Evolutionary conservation across 1,140 invertebrate genomes (phyloP).

Genomic region (Micrasema longulum): DNA sequence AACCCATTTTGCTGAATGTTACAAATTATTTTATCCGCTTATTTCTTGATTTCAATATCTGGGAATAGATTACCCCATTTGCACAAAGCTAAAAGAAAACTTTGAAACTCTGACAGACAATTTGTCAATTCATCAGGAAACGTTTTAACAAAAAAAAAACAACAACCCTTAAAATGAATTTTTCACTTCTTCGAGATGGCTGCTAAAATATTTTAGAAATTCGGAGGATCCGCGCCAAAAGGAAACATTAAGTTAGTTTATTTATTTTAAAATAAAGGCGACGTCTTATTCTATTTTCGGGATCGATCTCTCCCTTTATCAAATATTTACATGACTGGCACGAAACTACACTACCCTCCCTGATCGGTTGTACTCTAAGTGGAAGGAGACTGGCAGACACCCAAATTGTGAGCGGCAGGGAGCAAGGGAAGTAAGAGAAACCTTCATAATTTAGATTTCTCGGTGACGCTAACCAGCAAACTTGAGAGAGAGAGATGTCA

Average conservation of each 20-base stretch:
- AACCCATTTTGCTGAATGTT: too few species aligned
- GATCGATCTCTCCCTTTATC: neutral
- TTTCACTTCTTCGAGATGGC: neutral
- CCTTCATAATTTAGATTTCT: neutral
- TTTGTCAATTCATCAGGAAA: slow-evolving; percentile 15
- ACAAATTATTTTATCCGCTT: too few species aligned
- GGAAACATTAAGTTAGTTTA: neutral
- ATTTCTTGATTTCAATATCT: too few species aligned
- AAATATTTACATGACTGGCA: neutral
- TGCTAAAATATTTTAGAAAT: too few species aligned
- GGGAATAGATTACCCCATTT: too few species aligned
- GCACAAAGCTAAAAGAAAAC: neutral
- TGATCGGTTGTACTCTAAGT: slow-evolving; percentile 4
- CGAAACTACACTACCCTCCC: neutral
- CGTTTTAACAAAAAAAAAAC: neutral
- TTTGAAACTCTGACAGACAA: neutral
- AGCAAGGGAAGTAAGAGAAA: neutral
- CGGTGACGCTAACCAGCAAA: too few species aligned
- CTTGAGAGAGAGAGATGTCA: too few species aligned
- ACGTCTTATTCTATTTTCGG: neutral
- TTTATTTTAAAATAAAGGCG: neutral
- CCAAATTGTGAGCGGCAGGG: slow-evolving; percentile 12
- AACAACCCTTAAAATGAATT: slow-evolving; percentile 1
- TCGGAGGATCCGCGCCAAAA: neutral
- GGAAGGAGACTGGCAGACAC: slow-evolving; percentile 6